Base-by-base conservation (phyloP, 1,140 invertebrate genomes). In the Drosophila albomicans region DNA sequence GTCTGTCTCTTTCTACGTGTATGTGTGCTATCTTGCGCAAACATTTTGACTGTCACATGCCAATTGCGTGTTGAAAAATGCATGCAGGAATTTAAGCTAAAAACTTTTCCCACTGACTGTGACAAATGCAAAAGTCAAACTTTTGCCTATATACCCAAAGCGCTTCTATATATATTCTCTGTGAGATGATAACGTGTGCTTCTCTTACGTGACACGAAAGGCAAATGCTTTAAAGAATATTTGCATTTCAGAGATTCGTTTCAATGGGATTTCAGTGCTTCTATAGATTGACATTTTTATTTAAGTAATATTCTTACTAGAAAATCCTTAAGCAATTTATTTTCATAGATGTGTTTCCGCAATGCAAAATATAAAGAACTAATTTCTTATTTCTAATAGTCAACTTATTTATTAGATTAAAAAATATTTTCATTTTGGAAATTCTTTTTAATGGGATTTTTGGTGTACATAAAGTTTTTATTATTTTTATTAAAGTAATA, bases 41-140 rank as follows among this genome's bases (percentile, higher is more conserved):
- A 77, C 75, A 77, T 77, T 77, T 77, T 77, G 75, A 77, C 70
- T 67, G 70, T 73, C 75, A 76, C 69, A 76, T 76, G 69, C 74
- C 74, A 76, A 76, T 72, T 66, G 74, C 61, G 74, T 71, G 68
- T 66, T 72, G 70, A 74, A 77, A 77, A 77, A 74, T 77, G 70
- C 75, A 73, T 77, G 70, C 75, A 74, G 63, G 70, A 77, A 77
- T 77, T 77, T 77, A 77, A 77, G 75, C 64, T 64, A 64, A 51
- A 77, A 77, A 77, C 75, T 77, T 77, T 77, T 77, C 15, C 64
- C 69, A 61, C 75, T 48, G 57, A 66, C 71, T 77, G 63, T 77
- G 75, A 77, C 70, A 77, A 67, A 77, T 77, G 75, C 70, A 74
- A 77, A 77, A 67, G 56, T 63, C 69, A 77, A 77, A 77, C 56